Evolutionary conservation across 2,797 vertebrate species (phyloP).

Genomic region (Ctenosaura bakeri): DNA sequence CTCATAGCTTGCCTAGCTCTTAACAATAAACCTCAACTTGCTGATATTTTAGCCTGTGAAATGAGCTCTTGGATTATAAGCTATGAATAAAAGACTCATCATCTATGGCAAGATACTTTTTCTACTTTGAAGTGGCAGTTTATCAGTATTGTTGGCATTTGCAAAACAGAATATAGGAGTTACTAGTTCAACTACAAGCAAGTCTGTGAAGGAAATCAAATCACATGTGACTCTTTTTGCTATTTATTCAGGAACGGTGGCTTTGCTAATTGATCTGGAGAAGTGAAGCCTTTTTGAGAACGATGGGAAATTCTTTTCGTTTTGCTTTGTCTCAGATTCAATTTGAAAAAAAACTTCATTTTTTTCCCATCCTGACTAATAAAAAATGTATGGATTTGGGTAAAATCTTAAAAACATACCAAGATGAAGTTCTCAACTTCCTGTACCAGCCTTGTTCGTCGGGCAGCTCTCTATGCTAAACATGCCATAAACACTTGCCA

Average conservation of each 20-base stretch:
- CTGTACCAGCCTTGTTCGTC: too few relatives aligned
- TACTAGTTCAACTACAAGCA: background rate
- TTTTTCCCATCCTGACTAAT: too few relatives aligned
- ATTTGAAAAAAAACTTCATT: too few relatives aligned
- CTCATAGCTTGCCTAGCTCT: background rate
- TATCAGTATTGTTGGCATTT: background rate
- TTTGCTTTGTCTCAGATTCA: too few relatives aligned
- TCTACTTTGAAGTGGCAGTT: constrained; percentile 22
- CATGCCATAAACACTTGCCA: too few relatives aligned
- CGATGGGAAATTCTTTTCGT: too few relatives aligned
- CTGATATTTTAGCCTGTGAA: constrained; percentile 17
- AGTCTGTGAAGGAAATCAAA: background rate
- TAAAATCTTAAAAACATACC: too few relatives aligned
- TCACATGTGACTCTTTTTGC: background rate
- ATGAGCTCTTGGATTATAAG: constrained; percentile 12
- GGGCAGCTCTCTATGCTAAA: too few relatives aligned
- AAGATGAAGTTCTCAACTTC: too few relatives aligned
- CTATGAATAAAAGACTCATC: constrained; percentile 1
- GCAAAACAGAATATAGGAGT: background rate
- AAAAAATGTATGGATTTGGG: too few relatives aligned
- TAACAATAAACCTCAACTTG: constrained; percentile 12
- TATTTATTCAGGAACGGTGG: background rate
- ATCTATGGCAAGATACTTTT: background rate
- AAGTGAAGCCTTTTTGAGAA: background rate
- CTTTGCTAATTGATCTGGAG: background rate